Percentiles rank a stretch among this genome's conserved stretches.
Evolutionary conservation across 2,888 invertebrate genomes (phyloP).

Genomic region (Callinectes sapidus): DNA sequence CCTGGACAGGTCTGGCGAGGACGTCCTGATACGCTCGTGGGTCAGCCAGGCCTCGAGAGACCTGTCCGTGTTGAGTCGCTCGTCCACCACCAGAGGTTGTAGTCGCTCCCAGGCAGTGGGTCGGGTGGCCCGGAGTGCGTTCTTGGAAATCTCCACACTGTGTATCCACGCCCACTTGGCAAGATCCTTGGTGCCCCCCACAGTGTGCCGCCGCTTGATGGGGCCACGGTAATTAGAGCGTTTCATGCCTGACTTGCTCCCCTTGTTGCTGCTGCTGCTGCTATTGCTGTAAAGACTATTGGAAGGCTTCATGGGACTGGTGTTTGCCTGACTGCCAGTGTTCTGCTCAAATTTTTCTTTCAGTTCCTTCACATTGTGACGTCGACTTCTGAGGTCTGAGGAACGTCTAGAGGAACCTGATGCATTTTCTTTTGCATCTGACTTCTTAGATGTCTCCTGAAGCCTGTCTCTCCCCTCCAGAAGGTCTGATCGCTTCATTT

Average conservation of each 20-base stretch:
- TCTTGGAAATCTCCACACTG: constrained; percentile 54
- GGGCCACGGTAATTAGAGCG: constrained; percentile 63
- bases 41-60: constrained; percentile 63
- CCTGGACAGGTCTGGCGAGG: constrained; percentile 69
- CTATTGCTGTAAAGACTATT: constrained; percentile 47
- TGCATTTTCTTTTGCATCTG: constrained; percentile 58
- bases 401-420: constrained; percentile 43
- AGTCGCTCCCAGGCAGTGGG: constrained; percentile 66
- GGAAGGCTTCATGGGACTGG: constrained; percentile 63
- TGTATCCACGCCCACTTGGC: constrained; percentile 65
- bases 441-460: constrained; percentile 51
- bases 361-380: constrained; percentile 71
- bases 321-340: constrained; percentile 48
- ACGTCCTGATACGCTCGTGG: constrained; percentile 62
- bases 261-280: constrained; percentile 51
- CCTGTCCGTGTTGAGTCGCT: constrained; percentile 61
- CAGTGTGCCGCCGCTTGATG: constrained; percentile 91
- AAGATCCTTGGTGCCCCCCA: constrained; percentile 93
- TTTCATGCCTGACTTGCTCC: constrained; percentile 47
- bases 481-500: constrained; percentile 66
- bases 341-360: constrained; percentile 72
- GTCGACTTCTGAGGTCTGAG: constrained; percentile 67
- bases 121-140: constrained; percentile 49
- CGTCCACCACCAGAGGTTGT: constrained; percentile 64
- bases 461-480: constrained; percentile 47